phyloP scores from a whole-genome alignment of 2,113 vertebrate species.

The Amia ocellicauda region DNA sequence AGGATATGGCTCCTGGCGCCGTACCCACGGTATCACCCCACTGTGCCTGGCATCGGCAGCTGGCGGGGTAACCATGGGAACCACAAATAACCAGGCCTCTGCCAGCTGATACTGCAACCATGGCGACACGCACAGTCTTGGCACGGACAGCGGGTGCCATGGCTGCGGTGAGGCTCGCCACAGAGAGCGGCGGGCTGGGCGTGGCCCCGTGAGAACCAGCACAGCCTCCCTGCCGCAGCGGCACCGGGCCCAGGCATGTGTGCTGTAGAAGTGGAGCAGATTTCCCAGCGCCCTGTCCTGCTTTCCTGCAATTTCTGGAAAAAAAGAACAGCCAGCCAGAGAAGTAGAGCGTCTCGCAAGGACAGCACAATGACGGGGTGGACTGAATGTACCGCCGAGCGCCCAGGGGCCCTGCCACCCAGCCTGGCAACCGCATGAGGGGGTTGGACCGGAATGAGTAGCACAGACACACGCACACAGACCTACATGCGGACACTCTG shows the following conservation, averaged over 20 bases:
- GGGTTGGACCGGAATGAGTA: neutral
- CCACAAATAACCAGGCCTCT: slow-evolving; percentile 18
- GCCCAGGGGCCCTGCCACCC: neutral
- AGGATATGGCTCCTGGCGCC: too few species aligned
- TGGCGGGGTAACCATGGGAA: slow-evolving; percentile 30
- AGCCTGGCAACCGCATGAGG: too few species aligned
- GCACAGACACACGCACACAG: slow-evolving; percentile 8
- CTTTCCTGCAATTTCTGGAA: neutral
- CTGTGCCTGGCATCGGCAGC: too few species aligned
- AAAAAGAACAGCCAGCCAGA: slow-evolving; percentile 16
- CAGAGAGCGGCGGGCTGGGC: too few species aligned
- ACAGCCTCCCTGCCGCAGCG: too few species aligned
- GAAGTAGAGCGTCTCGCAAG: slow-evolving; percentile 51
- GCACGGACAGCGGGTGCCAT: slow-evolving; percentile 22
- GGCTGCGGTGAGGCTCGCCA: slow-evolving; percentile 17
- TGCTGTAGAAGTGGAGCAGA: slow-evolving; percentile 26
- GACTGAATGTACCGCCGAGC: slow-evolving; percentile 30
- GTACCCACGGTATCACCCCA: too few species aligned
- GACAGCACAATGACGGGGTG: slow-evolving; percentile 49
- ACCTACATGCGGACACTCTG: neutral
- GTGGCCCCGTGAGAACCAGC: too few species aligned
- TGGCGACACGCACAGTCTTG: slow-evolving; percentile 24
- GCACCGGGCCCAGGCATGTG: too few species aligned
- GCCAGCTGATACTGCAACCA: slow-evolving; percentile 31
- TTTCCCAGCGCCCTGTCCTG: neutral